A percentile compares a stretch with the other conserved stretches of the same genome.
These are phyloP conservation scores for Leucoma salicis DNA, from an alignment of 2,888 invertebrate genomes.

Conservation along the genomic window DNA sequence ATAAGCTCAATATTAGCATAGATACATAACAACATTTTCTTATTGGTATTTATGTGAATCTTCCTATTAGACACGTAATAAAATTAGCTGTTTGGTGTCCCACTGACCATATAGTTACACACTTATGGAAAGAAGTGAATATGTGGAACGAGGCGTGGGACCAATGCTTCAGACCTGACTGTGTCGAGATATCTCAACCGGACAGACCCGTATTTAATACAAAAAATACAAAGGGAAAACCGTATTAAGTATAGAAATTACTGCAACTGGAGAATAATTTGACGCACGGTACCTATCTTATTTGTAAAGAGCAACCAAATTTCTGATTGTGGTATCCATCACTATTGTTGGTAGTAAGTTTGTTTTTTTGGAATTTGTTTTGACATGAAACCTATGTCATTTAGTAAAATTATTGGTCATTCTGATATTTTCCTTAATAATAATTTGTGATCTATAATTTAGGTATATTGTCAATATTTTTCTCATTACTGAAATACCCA, in stretches of 20 bases:
- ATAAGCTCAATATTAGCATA: slow-evolving; percentile 11
- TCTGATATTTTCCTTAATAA: background rate
- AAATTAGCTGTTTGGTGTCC: slow-evolving; percentile 37
- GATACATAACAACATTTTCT: background rate
- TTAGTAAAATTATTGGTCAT: background rate
- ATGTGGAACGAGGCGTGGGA: slow-evolving; percentile 72
- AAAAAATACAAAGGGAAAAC: slow-evolving; percentile 58
- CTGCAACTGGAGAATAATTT: no score
- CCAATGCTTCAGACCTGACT: slow-evolving; percentile 70
- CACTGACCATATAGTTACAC: slow-evolving; percentile 48
- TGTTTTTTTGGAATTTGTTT: no score
- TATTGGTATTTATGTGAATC: slow-evolving; percentile 6
- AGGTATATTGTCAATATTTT: background rate
- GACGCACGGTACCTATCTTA: no score
- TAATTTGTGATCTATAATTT: background rate
- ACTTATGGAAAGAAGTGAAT: slow-evolving; percentile 54
- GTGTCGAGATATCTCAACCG: slow-evolving; percentile 78
- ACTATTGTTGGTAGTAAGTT: no score
- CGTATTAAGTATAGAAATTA: no score
- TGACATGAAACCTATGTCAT: background rate
- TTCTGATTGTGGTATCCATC: no score
- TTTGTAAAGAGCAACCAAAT: no score
- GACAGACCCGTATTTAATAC: slow-evolving; percentile 65
- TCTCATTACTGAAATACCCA: background rate
- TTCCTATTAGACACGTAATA: slow-evolving; percentile 19